Base-by-base conservation (phyloP, 2,797 vertebrate species). In the Mergus octosetaceus region DNA sequence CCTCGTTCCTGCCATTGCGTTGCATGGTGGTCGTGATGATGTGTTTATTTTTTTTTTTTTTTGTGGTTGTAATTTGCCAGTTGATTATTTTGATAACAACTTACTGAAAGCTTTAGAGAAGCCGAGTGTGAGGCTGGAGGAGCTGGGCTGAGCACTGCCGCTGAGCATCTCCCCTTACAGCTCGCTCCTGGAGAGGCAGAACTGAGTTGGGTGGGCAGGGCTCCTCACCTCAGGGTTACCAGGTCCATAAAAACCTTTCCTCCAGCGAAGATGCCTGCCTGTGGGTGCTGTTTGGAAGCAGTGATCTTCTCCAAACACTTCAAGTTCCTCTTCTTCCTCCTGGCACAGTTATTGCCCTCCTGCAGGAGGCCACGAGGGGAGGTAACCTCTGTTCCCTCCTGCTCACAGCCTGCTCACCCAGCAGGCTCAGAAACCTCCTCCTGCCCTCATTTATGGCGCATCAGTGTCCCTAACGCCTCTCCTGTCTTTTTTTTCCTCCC, bases 221-320 rank as follows among this genome's bases (percentile, higher is more conserved):
- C 2, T 1, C 1, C 0, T 22, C 7, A 30, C 3, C 58, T 19
- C 3, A 1, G 78, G 7, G 32, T 32, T 57, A 15, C 24, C 7
- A 36, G 32, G 18, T 74, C 53, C 47, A 4, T 28, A 6, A 15
- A 62, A 58, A 56, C n/a, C 25, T 58, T 56, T 36, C 21, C 49
- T 73, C n/a, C 70, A 56, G 54, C 69, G 58, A 5, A 45, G 41
- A 2, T 7, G 8, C 11, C 3, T 1, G 3, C 11, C 17, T 10
- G 19, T 34, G 54, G 10, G 7, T 28, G 64, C 28, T 49, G 70
- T 11, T 56, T 24, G n/a, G 28, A 47, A 34, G 2, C 0, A 6
- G 2, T 21, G 28, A 4, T 36, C 22, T 49, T 65, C 64, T 83
- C 2, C 57, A 65, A 18, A 74, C 6, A 22, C 47, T 28, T 22